phyloP scores from a whole-genome alignment of 1,140 invertebrate genomes.

The Caerostris darwini region DNA sequence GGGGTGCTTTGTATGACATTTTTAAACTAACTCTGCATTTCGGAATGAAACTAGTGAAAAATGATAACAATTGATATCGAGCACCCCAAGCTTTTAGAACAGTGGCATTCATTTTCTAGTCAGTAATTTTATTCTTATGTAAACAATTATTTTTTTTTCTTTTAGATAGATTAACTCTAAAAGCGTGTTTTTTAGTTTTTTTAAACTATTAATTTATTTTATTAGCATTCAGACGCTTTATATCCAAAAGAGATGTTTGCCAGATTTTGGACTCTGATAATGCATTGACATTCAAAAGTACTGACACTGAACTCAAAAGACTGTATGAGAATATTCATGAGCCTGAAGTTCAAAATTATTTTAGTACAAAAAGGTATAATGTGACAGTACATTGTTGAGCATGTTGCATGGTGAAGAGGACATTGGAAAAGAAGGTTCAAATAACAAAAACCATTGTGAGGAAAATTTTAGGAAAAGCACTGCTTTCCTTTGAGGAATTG shows the following conservation, averaged over 20 bases:
- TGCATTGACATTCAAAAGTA: background rate
- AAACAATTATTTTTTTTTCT: too few relatives aligned
- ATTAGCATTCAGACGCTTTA: background rate
- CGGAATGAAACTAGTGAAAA: too few relatives aligned
- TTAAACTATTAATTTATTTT: too few relatives aligned
- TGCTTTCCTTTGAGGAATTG: background rate
- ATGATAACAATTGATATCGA: too few relatives aligned
- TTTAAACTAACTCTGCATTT: too few relatives aligned
- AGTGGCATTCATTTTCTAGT: too few relatives aligned
- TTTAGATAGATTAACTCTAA: too few relatives aligned
- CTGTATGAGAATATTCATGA: background rate
- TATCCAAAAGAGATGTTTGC: background rate
- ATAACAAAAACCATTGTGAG: too few relatives aligned
- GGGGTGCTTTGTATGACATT: too few relatives aligned
- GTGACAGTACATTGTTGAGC: conserved; percentile 42
- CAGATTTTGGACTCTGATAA: background rate
- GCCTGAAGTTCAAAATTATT: conserved; percentile 8
- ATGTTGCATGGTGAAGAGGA: conserved; percentile 58
- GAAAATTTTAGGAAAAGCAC: background rate
- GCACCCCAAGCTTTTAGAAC: too few relatives aligned
- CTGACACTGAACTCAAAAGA: background rate
- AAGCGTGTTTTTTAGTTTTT: too few relatives aligned
- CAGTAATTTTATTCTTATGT: too few relatives aligned
- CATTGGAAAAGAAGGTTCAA: background rate
- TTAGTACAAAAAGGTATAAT: background rate